phyloP scores from a whole-genome alignment of 1,140 invertebrate genomes.

The Watersipora subatra region DNA sequence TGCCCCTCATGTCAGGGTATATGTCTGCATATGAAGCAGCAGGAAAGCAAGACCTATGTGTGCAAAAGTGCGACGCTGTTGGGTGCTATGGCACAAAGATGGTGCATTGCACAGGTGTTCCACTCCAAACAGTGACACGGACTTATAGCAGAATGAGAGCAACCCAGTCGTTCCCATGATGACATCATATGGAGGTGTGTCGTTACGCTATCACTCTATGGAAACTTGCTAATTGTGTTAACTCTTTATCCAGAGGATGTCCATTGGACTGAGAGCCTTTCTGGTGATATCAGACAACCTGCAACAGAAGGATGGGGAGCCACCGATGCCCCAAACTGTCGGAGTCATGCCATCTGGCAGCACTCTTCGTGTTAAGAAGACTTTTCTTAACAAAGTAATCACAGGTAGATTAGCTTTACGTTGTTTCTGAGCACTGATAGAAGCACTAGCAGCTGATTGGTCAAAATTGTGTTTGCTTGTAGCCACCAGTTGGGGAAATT shows the following conservation, averaged over 20 bases:
- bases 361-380: slow-evolving; percentile 82
- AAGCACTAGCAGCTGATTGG: no score
- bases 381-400: slow-evolving; percentile 42
- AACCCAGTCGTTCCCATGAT: slow-evolving; percentile 4
- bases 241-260: slow-evolving; percentile 58
- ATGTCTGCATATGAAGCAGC: no score
- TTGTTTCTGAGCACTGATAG: no score
- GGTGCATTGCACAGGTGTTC: no score
- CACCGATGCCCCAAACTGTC: slow-evolving; percentile 88
- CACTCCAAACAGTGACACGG: background rate
- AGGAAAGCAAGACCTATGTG: no score
- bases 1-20: slow-evolving; percentile 71
- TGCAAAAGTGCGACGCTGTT: no score
- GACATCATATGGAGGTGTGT: slow-evolving; percentile 5
- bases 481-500: no score
- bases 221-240: no score
- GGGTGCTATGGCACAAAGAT: no score
- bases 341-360: slow-evolving; percentile 86
- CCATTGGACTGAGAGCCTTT: slow-evolving; percentile 84
- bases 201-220: no score
- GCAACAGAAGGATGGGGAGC: slow-evolving; percentile 94
- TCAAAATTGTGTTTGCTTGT: no score
- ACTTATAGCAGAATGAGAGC: background rate
- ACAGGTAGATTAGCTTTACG: slow-evolving; percentile 12
- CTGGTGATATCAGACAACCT: slow-evolving; percentile 94